A percentile compares a stretch with the other conserved stretches of the same genome.
These are phyloP conservation scores for Miichthys miiuy DNA, from an alignment of 2,797 vertebrate genomes.

Conservation along the genomic window DNA sequence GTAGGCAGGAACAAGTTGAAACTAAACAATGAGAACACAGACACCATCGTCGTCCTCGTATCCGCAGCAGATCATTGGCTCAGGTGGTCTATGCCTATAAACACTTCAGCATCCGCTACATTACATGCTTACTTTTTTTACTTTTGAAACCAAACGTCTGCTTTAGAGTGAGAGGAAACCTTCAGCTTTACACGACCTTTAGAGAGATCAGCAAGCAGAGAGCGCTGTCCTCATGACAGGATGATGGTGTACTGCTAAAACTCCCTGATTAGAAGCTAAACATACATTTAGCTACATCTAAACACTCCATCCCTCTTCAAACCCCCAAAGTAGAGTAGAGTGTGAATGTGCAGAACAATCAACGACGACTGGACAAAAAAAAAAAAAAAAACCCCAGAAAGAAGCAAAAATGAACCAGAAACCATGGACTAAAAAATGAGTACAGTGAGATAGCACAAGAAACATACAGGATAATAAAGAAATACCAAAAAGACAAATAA, in stretches of 20 bases:
- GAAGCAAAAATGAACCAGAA: not conserved
- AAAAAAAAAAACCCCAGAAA: not conserved
- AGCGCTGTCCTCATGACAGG: not conserved
- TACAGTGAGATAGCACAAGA: not conserved
- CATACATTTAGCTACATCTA: not conserved
- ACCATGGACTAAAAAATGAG: not conserved
- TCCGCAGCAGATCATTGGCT: conserved; percentile 39
- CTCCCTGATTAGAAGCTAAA: not conserved
- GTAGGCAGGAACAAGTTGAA: conserved; percentile 13
- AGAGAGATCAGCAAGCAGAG: not conserved
- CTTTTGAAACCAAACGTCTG: not conserved
- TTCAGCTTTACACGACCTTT: not conserved
- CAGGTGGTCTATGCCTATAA: conserved; percentile 12
- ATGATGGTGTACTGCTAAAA: not conserved
- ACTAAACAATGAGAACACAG: conserved; percentile 18
- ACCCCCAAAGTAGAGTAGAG: not conserved
- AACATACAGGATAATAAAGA: conserved; percentile 4
- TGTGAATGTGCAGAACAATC: conserved; percentile 20
- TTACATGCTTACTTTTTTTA: not conserved
- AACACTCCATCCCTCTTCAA: not conserved
- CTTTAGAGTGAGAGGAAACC: not conserved
- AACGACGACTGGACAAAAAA: not conserved
- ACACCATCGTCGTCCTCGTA: conserved; percentile 46
- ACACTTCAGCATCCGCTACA: conserved; percentile 1
- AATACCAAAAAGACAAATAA: conserved; percentile 32